Base-by-base conservation (phyloP, 1,140 invertebrate genomes). In the Drosophila nannoptera region DNA sequence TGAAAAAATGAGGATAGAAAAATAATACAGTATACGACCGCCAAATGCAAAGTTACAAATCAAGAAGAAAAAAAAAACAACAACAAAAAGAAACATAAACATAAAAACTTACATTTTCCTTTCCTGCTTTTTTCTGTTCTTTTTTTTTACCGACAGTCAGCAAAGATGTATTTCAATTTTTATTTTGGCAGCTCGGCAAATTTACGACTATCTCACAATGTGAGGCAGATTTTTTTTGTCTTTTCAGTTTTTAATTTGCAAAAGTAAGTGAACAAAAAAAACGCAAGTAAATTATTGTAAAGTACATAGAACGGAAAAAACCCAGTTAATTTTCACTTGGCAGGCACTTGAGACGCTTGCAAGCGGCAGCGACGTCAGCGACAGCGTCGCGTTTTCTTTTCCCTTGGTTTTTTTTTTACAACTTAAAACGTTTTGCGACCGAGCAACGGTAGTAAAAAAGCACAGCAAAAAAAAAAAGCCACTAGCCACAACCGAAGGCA, bases 41-140 rank as follows among this genome's bases (percentile, higher is more conserved):
- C 22, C 22, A 22, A 22, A 22, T 22, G 22, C 22, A 22, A 22
- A 22, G 22, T 22, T 22, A 1, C 22, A 22, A 22, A 22, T 22
- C 22, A 22, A 22, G 3, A 22, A 22, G 1, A 22, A 22, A 45
- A 42, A 56, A 43, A 66, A 40, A 71, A 62, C 59, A 65, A 72
- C 36, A 68, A 12, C 33, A 36, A 31, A 14, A 43, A 35, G 11
- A 42, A 12, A 1, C 12, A 42, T 49, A 11, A 7, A 42, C 16
- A 59, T 42, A 73, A 59, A 66, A 62, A 82, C 78, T 82, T 84
- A 82, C 78, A 73, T 74, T 72, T 78, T 14, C 14, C 7, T 43
- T 40, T 0, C n/a, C 22, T 22, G 12, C 38, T 9, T 43, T 22
- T 7, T 43, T 43, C 12, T 43, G 1, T 3, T 14, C 40, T 40